Base-by-base conservation (phyloP, 1,140 invertebrate species). In the Diplogasteroides magnus region DNA sequence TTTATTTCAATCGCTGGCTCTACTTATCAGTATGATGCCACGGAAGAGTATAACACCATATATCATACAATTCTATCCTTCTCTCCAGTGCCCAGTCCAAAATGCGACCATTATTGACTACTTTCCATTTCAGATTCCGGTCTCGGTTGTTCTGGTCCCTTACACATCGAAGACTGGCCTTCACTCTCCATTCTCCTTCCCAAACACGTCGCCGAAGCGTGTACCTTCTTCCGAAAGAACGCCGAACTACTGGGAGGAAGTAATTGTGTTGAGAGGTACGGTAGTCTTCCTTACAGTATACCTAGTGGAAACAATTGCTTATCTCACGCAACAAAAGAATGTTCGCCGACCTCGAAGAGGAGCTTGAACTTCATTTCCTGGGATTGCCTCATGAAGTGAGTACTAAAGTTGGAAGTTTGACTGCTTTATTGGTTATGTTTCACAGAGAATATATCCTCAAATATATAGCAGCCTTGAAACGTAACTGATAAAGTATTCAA, bases 81-180 rank as follows among this genome's bases (percentile, higher is more conserved):
- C n/a, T n/a, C n/a, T n/a, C n/a, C n/a, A n/a, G n/a, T n/a, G n/a
- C n/a, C n/a, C n/a, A n/a, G n/a, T n/a, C n/a, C n/a, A n/a, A n/a
- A n/a, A n/a, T n/a, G n/a, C n/a, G n/a, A n/a, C n/a, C n/a, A n/a
- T n/a, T n/a, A n/a, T n/a, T n/a, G n/a, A n/a, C n/a, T n/a, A n/a
- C n/a, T n/a, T n/a, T n/a, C n/a, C n/a, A n/a, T n/a, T n/a, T 77
- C 76, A n/a, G 79, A 81, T 68, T 82, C 80, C 25, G 79, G 79
- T 28, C 65, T 81, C 11, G 79, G 80, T 19, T 78, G 78, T 31
- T 77, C 76, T 55, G 65, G 71, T 61, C 79, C 79, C 14, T 70
- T 69, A 26, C 80, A 82, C 68, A 82, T 82, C 55, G 78, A 82
- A 62, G 80, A 82, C 68, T 82, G 80, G 80, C 66, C 68, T 31